These are phyloP conservation scores for Toxotes chatareus DNA, from an alignment of 2,113 vertebrate genomes.

Conservation along the genomic window DNA sequence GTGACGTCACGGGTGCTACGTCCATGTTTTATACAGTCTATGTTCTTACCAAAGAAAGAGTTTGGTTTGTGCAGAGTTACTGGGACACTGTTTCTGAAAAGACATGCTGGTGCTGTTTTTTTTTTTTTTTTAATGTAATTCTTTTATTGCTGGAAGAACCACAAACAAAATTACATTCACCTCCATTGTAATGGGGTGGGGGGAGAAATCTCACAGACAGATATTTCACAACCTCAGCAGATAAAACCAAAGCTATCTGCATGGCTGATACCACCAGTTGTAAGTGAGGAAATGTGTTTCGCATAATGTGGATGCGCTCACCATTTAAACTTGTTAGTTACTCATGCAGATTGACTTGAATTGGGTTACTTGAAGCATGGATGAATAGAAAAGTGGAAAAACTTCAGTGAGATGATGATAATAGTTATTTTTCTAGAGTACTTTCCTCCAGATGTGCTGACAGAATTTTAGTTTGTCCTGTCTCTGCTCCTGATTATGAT, in stretches of 20 bases:
- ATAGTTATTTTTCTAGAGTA: conserved; percentile 40
- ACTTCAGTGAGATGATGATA: conserved; percentile 34
- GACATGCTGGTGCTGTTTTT: not conserved
- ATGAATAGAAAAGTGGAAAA: conserved; percentile 37
- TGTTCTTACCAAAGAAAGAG: not conserved
- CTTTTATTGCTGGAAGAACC: not conserved
- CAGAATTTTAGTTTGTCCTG: not conserved
- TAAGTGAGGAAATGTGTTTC: conserved; percentile 10
- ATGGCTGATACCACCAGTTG: not conserved
- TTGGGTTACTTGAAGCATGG: conserved; percentile 50
- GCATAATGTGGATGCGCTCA: conserved; percentile 21
- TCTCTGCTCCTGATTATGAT: conserved; percentile 51
- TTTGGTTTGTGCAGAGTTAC: conserved; percentile 1
- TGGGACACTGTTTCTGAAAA: not conserved
- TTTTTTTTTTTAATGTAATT: not conserved
- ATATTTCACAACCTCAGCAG: conserved; percentile 16
- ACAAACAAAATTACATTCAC: conserved; percentile 16
- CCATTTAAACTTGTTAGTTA: conserved; percentile 56
- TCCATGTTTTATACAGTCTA: too few relatives aligned
- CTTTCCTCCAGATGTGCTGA: conserved; percentile 56
- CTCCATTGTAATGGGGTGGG: not conserved
- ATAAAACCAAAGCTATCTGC: conserved; percentile 39
- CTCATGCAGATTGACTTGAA: conserved; percentile 48
- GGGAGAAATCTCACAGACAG: not conserved
- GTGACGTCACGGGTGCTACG: too few relatives aligned